phyloP scores from a whole-genome alignment of 2,888 invertebrate genomes.

The Phoenoteleia sp. region DNA sequence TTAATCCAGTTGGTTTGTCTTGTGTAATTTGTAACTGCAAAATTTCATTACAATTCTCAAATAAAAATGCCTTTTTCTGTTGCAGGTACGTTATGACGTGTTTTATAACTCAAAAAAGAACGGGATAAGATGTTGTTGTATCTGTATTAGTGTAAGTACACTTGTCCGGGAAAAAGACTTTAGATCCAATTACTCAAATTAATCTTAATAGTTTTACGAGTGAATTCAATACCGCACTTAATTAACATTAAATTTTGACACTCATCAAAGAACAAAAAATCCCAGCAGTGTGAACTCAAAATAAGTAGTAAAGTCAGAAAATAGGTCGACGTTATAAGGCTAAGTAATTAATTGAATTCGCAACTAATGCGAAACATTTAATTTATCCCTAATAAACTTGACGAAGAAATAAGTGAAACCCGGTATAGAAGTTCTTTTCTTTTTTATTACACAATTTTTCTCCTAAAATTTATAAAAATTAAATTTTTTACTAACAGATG shows the following conservation, averaged over 20 bases:
- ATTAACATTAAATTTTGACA: conserved; percentile 10
- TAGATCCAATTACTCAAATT: neutral
- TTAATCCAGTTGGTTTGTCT: neutral
- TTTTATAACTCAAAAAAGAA: neutral
- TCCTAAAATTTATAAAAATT: too few relatives aligned
- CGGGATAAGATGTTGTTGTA: conserved; percentile 6
- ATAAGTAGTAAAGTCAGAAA: conserved; percentile 51
- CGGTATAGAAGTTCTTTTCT: too few relatives aligned
- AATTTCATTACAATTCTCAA: conserved; percentile 13
- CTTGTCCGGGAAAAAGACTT: neutral
- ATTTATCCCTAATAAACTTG: conserved; percentile 27
- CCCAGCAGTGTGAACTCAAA: conserved; percentile 18
- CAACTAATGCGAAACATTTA: conserved; percentile 51
- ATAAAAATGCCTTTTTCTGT: conserved; percentile 27
- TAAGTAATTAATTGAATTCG: conserved; percentile 57
- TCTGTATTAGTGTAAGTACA: conserved; percentile 25
- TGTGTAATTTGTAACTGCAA: conserved; percentile 9
- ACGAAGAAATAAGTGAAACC: conserved; percentile 23
- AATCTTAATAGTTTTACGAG: neutral
- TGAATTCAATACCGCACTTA: neutral
- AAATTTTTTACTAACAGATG: too few relatives aligned
- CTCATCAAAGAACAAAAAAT: neutral
- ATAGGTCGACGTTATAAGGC: conserved; percentile 49
- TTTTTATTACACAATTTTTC: too few relatives aligned
- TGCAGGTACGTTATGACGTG: conserved; percentile 26